phyloP scores from a whole-genome alignment of 2,888 invertebrate species.

The Synergus gifuensis region DNA sequence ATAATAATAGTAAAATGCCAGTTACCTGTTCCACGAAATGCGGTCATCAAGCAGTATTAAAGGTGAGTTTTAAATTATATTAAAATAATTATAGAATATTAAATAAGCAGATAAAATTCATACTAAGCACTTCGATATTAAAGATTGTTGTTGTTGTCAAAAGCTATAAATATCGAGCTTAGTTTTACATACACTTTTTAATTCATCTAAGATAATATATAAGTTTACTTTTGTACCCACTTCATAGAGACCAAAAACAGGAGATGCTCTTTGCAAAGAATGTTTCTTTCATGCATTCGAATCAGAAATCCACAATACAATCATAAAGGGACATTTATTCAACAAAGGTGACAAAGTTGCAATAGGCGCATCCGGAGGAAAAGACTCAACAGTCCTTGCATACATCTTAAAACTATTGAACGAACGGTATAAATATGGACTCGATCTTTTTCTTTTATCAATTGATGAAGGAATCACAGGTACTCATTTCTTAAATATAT shows the following conservation, averaged over 20 bases:
- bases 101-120: no score
- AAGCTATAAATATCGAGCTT: no score
- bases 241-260: slow-evolving; percentile 91
- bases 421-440: slow-evolving; percentile 92
- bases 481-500: slow-evolving; percentile 48
- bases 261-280: slow-evolving; percentile 94
- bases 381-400: slow-evolving; percentile 98
- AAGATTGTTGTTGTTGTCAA: no score
- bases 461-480: slow-evolving; percentile 99
- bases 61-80: slow-evolving; percentile 29
- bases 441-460: slow-evolving; percentile 93
- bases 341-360: slow-evolving; percentile 92
- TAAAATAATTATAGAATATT: no score
- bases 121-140: no score
- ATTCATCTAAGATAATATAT: no score
- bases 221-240: not conserved
- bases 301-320: slow-evolving; percentile 95
- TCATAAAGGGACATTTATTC: slow-evolving; percentile 89
- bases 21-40: slow-evolving; percentile 33
- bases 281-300: slow-evolving; percentile 97
- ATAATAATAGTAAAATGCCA: slow-evolving; percentile 18
- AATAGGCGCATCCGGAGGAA: slow-evolving; percentile 95
- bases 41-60: slow-evolving; percentile 15
- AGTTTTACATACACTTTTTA: no score
- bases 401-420: slow-evolving; percentile 95